A percentile compares a stretch with the other conserved stretches of the same genome.
phyloP scores from a whole-genome alignment of 2,888 invertebrate species.

The Cheiracanthium punctorium region DNA sequence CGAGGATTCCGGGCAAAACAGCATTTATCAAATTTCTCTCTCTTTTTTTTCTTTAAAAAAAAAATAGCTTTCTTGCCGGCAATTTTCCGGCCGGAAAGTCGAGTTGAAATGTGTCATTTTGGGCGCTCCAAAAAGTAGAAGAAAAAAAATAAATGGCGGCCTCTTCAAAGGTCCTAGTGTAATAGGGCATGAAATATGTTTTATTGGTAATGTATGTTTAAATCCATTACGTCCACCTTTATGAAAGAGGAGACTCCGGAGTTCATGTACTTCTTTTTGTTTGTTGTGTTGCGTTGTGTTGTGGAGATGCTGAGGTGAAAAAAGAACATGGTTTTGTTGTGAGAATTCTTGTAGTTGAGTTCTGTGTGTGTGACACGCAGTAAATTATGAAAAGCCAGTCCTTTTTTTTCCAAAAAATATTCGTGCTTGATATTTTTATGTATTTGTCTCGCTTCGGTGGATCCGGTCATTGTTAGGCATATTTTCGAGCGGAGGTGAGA shows the following conservation, averaged over 20 bases:
- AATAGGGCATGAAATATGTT: conserved; percentile 60
- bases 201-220: conserved; percentile 60
- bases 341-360: neutral
- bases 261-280: neutral
- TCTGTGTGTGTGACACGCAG: neutral
- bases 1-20: conserved; percentile 34
- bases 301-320: too few relatives aligned
- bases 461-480: too few relatives aligned
- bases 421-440: neutral
- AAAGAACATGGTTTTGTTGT: neutral
- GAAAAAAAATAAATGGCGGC: conserved; percentile 37
- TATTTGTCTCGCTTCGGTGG: neutral
- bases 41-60: too few relatives aligned
- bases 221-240: conserved; percentile 49
- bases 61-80: neutral
- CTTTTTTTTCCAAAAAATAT: neutral
- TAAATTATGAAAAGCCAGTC: neutral
- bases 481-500: too few relatives aligned
- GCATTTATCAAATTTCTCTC: conserved; percentile 35
- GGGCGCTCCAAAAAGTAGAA: neutral
- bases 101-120: conserved; percentile 58
- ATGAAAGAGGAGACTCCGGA: neutral
- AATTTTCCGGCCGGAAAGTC: conserved; percentile 44
- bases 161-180: conserved; percentile 43
- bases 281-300: too few relatives aligned